Evolutionary conservation across 2,888 invertebrate genomes (phyloP), one percentile per base, ranked within the genome.

Genomic region (Trachelus troglodyta): DNA sequence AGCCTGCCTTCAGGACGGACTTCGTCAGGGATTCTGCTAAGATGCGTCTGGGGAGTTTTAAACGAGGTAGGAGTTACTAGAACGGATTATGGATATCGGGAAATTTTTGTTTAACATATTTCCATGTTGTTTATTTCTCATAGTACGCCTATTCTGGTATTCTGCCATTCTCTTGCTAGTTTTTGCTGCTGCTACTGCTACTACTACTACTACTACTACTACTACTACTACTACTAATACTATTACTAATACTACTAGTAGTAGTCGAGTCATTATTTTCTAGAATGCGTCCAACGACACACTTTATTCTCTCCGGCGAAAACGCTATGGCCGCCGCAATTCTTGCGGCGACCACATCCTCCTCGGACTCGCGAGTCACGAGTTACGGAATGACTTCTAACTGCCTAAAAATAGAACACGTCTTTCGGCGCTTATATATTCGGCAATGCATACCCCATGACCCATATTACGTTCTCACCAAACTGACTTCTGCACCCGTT

Each of bases 41-140:
- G 83, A 90, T 90, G 89, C 88, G 90, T 35, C 89, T 90, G 68
- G 90, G 90, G 83, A 91, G 90, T 82, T 90, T 91, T 78, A 91
- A 90, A 81, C 85, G 91, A 88, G 89, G 90, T 90, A 88, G 6
- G 56, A 56, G 56, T 56, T 56, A 56, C 23, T 6, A 6, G 23
- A 56, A 56, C 56, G 56, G 56, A 56, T 56, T 56, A 56, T 56
- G 23, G 23, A 56, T 56, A 56, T 56, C 15, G 56, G 2, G 56
- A 56, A 56, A 23, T 2, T 23, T 56, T 15, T 15, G 15, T 40
- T 40, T 56, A 56, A 56, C 9, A 23, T 56, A 56, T 56, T 56
- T 56, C 23, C 23, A 56, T 23, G 56, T 23, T 56, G 6, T 23
- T 56, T 56, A 23, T 56, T 56, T 56, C 56, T 56, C 56, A 2